Evolutionary conservation across 2,888 invertebrate species (phyloP), one percentile per base, ranked within the genome.

Genomic region (Athetis lepigone): DNA sequence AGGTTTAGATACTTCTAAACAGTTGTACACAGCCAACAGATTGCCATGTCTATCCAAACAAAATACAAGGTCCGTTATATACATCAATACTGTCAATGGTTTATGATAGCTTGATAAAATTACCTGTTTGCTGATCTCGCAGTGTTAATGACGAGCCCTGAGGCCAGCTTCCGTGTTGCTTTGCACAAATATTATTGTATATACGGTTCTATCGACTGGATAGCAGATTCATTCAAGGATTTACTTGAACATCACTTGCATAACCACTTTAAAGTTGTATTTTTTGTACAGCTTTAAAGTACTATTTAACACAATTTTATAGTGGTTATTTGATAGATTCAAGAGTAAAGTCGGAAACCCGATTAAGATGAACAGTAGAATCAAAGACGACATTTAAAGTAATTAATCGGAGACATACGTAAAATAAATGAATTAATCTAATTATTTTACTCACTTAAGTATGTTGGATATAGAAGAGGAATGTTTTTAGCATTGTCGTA

Each of bases 111-210:
- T 9, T 55, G 50, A 50, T 51, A 8, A 61, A 36, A 47, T 69
- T 7, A 42, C 19, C 25, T 37, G 4, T 16, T 45, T 40, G 21
- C 40, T 25, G 18, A 21, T 11, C 25, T 21, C 54, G 43, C 36
- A n/a, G 36, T 52, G 68, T 63, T 80, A 74, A 81, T 72, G 64
- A 60, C 45, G 33, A 45, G 33, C 49, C 58, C 56, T 18, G 46
- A 60, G 62, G 57, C 61, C 25, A 52, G 18, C 13, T 84, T 81
- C 77, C 83, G 81, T 77, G 71, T 85, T 76, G 62, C 70, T 51
- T 69, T n/a, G 23, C 37, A 23, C 27, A 29, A 37, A 25, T n/a
- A n/a, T 33, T 33, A 33, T 39, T 59, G n/a, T n/a, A 43, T 5
- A 36, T 36, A 36, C 57, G 2, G 13, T 4, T 8, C 37, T 63